Base-by-base conservation (phyloP, 2,113 vertebrate species). In the Nesogale talazaci region DNA sequence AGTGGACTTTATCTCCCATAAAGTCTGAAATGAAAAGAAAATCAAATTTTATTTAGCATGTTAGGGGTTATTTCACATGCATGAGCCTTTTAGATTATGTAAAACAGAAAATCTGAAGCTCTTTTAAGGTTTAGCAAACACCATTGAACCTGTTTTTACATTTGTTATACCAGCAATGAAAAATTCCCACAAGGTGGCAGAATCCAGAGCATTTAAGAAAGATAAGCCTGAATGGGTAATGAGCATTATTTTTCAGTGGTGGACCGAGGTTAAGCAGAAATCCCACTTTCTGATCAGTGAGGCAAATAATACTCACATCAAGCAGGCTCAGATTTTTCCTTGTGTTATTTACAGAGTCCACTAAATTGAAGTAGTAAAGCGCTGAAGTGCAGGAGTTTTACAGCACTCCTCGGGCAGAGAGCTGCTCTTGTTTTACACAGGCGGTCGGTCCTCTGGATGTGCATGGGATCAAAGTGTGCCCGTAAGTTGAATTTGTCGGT, bases 181-280 rank as follows among this genome's bases (percentile, higher is more conserved):
- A 84, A 77, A 77, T 87, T 94, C 38, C 94, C 96, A 96, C 92
- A 90, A 96, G 96, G 86, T 94, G 89, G 94, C 94, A 96, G 85
- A 93, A 88, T 94, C 96, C 85, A 92, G 95, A 96, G 16, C 80
- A 86, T 87, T 95, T 96, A 88, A 88, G 46, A 82, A 83, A 23
- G 19, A 67, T 40, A 8, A n/a, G 8, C 31, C 19, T 75, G 57
- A n/a, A 27, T 74, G 83, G 83, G 67, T 83, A 78, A 75, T n/a
- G 91, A 75, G 56, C 90, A 90, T 86, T 90, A 86, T 89, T 94
- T 94, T 91, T 79, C 90, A 93, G 75, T 90, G 34, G 81, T 80
- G 6, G 85, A 95, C 93, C 83, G 86, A 94, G 94, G 83, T 95
- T 94, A 94, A 93, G 36, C 20, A 57, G 59, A 96, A 95, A 95